These are phyloP conservation scores for Solea senegalensis DNA, from an alignment of 2,113 vertebrate genomes.

Conservation along the genomic window DNA sequence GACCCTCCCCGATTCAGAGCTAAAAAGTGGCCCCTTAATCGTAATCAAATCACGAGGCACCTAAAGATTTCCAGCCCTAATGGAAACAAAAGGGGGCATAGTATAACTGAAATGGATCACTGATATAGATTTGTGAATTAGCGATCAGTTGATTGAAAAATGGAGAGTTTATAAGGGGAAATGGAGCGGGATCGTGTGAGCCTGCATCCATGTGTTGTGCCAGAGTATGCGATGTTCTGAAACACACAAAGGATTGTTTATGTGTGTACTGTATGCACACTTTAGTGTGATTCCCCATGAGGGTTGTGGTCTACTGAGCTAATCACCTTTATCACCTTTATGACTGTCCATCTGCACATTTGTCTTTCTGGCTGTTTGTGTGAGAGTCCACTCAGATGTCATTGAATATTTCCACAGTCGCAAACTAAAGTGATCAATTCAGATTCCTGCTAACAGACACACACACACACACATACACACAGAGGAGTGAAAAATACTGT, in stretches of 20 bases:
- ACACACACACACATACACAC: too few species aligned
- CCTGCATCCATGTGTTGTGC: background rate
- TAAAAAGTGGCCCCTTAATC: too few species aligned
- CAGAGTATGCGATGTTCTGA: background rate
- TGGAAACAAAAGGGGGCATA: background rate
- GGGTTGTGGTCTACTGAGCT: slow-evolving; percentile 25
- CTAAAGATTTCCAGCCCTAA: background rate
- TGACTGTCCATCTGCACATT: slow-evolving; percentile 41
- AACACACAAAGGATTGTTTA: background rate
- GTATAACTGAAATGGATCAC: slow-evolving; percentile 43
- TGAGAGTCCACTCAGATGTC: slow-evolving; percentile 11
- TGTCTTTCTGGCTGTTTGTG: slow-evolving; percentile 14
- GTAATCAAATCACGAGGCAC: too few species aligned
- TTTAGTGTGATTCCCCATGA: background rate
- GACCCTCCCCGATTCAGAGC: too few species aligned
- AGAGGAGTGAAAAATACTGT: too few species aligned
- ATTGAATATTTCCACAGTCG: slow-evolving; percentile 24
- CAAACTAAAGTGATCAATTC: background rate
- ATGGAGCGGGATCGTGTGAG: background rate
- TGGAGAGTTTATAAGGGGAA: slow-evolving; percentile 48
- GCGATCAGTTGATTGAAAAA: slow-evolving; percentile 63
- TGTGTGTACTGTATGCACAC: background rate
- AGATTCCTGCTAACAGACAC: background rate
- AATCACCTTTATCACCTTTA: slow-evolving; percentile 33
- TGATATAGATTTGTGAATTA: slow-evolving; percentile 74